Conservation (phyloP, 2,113 vertebrate species). For the Gracilinanus agilis region DNA sequence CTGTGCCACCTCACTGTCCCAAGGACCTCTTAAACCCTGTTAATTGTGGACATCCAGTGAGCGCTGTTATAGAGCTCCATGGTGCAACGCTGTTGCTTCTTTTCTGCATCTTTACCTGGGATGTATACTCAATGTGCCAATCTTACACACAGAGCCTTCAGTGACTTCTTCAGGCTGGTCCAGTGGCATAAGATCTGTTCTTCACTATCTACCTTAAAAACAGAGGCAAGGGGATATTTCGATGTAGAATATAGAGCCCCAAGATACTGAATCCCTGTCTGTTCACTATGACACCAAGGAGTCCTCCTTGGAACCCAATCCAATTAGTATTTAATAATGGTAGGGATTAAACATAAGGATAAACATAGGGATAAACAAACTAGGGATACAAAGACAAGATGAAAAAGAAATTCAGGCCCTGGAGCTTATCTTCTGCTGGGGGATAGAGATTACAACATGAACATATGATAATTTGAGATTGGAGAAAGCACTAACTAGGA, state of each 20-base stretch:
- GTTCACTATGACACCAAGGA: neutral
- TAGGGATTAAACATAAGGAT: neutral
- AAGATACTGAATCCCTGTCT: neutral
- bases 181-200: neutral
- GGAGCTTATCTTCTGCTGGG: neutral
- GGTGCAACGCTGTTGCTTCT: neutral
- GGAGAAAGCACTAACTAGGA: neutral
- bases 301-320: neutral
- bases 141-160: neutral
- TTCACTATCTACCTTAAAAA: neutral
- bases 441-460: neutral
- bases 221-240: too few species aligned
- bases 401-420: neutral
- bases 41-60: neutral
- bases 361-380: too few species aligned
- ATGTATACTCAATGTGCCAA: neutral
- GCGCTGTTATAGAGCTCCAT: neutral
- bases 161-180: neutral
- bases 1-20: too few species aligned
- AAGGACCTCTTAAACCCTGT: neutral
- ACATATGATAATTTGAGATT: neutral
- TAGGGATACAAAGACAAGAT: neutral
- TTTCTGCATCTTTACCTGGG: neutral
- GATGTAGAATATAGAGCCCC: neutral
- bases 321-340: neutral